These are phyloP conservation scores for Isurus oxyrinchus DNA, from an alignment of 2,113 vertebrate species.

Conservation along the genomic window DNA sequence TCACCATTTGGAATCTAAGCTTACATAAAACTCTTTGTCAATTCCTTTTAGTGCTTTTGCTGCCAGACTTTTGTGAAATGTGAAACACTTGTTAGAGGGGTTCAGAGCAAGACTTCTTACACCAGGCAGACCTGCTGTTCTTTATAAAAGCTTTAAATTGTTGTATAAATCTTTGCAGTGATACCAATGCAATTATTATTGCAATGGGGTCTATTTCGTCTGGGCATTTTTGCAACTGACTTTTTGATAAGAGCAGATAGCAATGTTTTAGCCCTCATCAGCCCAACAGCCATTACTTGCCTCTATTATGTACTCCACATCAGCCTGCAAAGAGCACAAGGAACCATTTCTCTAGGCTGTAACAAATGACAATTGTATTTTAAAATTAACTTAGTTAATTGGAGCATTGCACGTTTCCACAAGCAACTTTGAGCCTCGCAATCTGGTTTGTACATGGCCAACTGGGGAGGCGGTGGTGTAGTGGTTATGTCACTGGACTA, in stretches of 20 bases:
- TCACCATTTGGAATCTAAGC: no score
- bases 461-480: background rate
- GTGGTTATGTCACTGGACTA: no score
- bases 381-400: background rate
- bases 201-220: constrained; percentile 55
- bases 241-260: constrained; percentile 58
- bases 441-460: background rate
- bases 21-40: no score
- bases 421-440: background rate
- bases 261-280: constrained; percentile 60
- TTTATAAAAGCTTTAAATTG: constrained; percentile 5
- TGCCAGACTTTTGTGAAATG: background rate
- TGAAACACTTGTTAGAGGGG: background rate
- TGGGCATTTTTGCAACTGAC: constrained; percentile 59
- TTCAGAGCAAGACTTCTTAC: background rate
- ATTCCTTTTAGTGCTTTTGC: background rate
- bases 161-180: background rate
- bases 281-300: constrained; percentile 66
- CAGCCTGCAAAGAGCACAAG: constrained; percentile 49
- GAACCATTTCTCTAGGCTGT: background rate
- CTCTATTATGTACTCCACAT: constrained; percentile 69
- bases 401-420: background rate
- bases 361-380: background rate
- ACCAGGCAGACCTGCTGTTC: background rate
- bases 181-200: no score